Conservation (phyloP, 2,113 vertebrate species). For the Lepidiolamprologus cunningtoni region DNA sequence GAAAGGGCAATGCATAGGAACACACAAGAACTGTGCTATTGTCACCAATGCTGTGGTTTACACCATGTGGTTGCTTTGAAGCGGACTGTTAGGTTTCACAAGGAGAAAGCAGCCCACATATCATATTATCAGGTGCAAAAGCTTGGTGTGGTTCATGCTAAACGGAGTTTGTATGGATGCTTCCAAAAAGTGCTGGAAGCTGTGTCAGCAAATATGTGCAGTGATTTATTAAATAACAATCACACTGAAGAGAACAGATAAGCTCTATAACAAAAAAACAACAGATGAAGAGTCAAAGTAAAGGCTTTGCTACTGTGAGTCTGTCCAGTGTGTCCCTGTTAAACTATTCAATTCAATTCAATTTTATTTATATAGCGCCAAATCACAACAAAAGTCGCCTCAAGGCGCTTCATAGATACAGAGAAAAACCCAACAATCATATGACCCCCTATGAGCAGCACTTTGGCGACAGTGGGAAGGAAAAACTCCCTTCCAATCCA, state of each 20-base stretch:
- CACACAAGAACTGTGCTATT: neutral
- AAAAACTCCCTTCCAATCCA: too few relatives aligned
- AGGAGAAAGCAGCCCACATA: neutral
- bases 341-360: neutral
- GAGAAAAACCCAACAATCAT: too few relatives aligned
- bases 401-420: too few relatives aligned
- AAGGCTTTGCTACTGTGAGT: neutral
- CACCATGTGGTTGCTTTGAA: neutral
- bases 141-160: neutral
- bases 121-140: conserved; percentile 10
- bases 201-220: neutral
- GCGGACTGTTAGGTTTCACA: neutral
- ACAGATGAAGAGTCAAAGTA: neutral
- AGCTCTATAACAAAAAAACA: neutral
- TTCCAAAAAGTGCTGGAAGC: neutral
- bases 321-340: neutral
- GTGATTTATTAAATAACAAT: neutral
- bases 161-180: neutral
- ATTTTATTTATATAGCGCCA: too few relatives aligned
- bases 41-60: neutral
- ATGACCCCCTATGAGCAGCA: too few relatives aligned
- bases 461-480: too few relatives aligned
- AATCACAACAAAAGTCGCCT: too few relatives aligned
- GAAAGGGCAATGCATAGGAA: neutral
- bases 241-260: neutral